These are phyloP conservation scores for Cheilosia scutellata DNA, from an alignment of 2,888 invertebrate genomes.

Conservation along the genomic window DNA sequence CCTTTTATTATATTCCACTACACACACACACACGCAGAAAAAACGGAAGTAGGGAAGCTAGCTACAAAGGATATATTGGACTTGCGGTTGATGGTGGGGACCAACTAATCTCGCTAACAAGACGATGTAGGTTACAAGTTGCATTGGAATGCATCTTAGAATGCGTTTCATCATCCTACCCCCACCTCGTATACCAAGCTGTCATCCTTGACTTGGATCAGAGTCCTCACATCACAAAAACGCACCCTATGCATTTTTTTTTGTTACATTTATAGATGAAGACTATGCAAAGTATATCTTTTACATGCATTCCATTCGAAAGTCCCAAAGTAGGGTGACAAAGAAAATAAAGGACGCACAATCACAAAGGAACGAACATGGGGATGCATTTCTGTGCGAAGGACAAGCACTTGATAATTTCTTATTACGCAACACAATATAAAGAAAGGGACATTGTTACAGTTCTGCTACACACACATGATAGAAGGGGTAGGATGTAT, in stretches of 20 bases:
- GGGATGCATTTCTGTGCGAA: constrained; percentile 68
- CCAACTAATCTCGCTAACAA: constrained; percentile 69
- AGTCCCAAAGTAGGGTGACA: constrained; percentile 19
- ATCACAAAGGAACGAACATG: constrained; percentile 32
- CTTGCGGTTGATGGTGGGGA: constrained; percentile 50
- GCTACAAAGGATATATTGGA: constrained; percentile 55
- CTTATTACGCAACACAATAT: constrained; percentile 46
- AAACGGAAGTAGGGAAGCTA: constrained; percentile 36
- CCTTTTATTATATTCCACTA: constrained; percentile 35
- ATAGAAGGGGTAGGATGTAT: constrained; percentile 31
- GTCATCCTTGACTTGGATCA: constrained; percentile 62
- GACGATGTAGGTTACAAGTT: constrained; percentile 74
- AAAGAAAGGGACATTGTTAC: constrained; percentile 58
- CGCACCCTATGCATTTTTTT: constrained; percentile 53
- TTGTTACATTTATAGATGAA: constrained; percentile 23
- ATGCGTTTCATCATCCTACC: constrained; percentile 32
- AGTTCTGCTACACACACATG: constrained; percentile 45
- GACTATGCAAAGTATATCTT: background rate
- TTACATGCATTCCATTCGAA: constrained; percentile 25
- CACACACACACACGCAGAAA: background rate
- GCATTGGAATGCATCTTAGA: constrained; percentile 69
- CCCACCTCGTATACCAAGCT: background rate
- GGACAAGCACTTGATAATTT: constrained; percentile 69
- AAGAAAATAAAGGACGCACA: constrained; percentile 61
- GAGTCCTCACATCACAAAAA: constrained; percentile 30